phyloP scores from a whole-genome alignment of 2,797 vertebrate genomes.

The Myotis findleyi region DNA sequence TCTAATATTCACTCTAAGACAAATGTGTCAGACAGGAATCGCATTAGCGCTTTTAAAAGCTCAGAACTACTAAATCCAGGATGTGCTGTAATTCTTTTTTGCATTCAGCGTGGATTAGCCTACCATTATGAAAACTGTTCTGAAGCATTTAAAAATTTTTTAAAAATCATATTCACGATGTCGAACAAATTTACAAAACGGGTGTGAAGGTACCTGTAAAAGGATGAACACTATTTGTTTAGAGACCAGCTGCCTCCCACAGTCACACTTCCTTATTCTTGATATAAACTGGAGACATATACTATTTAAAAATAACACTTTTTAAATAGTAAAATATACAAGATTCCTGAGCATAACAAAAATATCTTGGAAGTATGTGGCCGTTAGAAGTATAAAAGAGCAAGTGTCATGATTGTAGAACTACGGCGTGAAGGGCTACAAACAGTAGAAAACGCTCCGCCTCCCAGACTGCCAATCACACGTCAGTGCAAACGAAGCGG shows the following conservation, averaged over 20 bases:
- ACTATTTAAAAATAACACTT: constrained; percentile 86
- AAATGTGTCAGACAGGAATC: constrained; percentile 13
- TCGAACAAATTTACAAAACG: constrained; percentile 83
- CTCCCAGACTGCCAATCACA: constrained; percentile 86
- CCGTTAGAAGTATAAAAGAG: constrained; percentile 88
- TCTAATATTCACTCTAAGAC: neutral
- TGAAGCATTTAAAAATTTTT: constrained; percentile 51
- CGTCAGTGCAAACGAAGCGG: constrained; percentile 85
- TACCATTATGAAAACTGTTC: constrained; percentile 62
- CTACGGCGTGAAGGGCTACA: constrained; percentile 76
- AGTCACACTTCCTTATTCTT: constrained; percentile 73
- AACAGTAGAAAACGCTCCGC: constrained; percentile 88
- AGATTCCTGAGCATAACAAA: constrained; percentile 88
- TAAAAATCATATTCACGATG: constrained; percentile 81
- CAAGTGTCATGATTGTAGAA: constrained; percentile 68
- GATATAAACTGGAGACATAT: constrained; percentile 83
- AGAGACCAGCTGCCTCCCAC: constrained; percentile 84
- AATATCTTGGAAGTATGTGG: constrained; percentile 88
- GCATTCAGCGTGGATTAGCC: constrained; percentile 53
- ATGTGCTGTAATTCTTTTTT: neutral
- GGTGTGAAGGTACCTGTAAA: constrained; percentile 81
- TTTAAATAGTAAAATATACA: constrained; percentile 89
- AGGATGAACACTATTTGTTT: constrained; percentile 76
- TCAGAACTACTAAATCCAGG: constrained; percentile 24
- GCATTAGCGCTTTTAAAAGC: neutral